Evolutionary conservation across 2,113 vertebrate species (phyloP).

Genomic region (Ceyx cyanopectus): DNA sequence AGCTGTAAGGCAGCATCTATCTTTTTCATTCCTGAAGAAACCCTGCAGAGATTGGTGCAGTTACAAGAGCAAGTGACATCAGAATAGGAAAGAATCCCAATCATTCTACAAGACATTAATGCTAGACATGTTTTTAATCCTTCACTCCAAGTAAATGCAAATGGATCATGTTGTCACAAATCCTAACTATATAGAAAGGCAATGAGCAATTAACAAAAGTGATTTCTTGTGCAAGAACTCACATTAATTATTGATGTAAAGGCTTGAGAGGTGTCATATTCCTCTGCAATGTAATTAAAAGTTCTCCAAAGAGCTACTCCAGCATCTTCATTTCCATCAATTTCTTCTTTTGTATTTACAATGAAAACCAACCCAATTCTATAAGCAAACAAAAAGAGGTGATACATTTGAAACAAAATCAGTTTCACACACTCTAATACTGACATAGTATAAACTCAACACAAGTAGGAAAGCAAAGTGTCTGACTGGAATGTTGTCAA

Average conservation of each 20-base stretch:
- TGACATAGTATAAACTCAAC: background rate
- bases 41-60: background rate
- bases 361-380: slow-evolving; percentile 97
- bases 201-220: background rate
- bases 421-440: background rate
- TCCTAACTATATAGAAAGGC: background rate
- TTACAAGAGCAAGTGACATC: background rate
- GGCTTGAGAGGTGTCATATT: slow-evolving; percentile 86
- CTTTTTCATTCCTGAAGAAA: background rate
- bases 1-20: background rate
- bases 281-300: slow-evolving; percentile 89
- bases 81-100: background rate
- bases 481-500: background rate
- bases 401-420: background rate
- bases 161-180: background rate
- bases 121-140: background rate
- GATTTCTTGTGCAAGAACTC: slow-evolving; percentile 72
- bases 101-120: background rate
- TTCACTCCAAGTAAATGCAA: background rate
- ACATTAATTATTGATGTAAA: slow-evolving; percentile 86
- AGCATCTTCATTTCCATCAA: slow-evolving; percentile 85
- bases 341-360: slow-evolving; percentile 86
- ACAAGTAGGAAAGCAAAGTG: background rate
- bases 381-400: slow-evolving; percentile 12
- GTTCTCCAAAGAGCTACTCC: slow-evolving; percentile 90